These are phyloP conservation scores for Melanocharis versteri DNA, from an alignment of 2,113 vertebrate genomes.

Conservation along the genomic window DNA sequence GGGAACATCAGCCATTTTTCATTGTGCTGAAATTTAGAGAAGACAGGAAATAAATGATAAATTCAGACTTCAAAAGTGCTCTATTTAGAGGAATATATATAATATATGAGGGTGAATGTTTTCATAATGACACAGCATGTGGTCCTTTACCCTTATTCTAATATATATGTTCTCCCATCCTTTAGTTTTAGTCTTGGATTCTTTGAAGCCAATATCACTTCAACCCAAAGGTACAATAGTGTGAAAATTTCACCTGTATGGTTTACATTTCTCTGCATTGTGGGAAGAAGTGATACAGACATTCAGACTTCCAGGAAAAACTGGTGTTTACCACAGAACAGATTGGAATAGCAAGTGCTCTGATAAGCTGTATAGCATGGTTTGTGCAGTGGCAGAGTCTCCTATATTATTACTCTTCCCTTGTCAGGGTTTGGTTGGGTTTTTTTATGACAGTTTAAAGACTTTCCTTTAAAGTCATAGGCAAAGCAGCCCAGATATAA, in stretches of 20 bases:
- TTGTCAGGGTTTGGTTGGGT: not conserved
- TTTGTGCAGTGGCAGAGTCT: not conserved
- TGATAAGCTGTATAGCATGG: not conserved
- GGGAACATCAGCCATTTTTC: constrained; percentile 14
- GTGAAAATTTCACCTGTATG: not conserved
- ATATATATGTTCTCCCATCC: not conserved
- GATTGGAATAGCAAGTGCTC: not conserved
- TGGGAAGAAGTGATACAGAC: not conserved
- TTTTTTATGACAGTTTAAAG: not conserved
- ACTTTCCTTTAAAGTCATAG: not conserved
- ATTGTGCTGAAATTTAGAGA: not conserved
- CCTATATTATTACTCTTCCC: not conserved
- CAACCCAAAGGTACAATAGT: not conserved
- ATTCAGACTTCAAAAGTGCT: not conserved
- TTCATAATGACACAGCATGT: not conserved
- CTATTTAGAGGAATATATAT: not conserved
- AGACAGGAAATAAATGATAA: not conserved
- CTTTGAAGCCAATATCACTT: not conserved
- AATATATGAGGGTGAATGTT: not conserved
- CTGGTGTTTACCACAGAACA: not conserved
- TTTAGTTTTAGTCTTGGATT: not conserved
- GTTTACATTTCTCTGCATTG: not conserved
- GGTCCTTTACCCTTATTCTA: not conserved
- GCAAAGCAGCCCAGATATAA: not conserved
- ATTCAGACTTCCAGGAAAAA: not conserved